A percentile compares a stretch with the other conserved stretches of the same genome.
Evolutionary conservation across 2,113 vertebrate genomes (phyloP).

Genomic region (Albula goreensis): DNA sequence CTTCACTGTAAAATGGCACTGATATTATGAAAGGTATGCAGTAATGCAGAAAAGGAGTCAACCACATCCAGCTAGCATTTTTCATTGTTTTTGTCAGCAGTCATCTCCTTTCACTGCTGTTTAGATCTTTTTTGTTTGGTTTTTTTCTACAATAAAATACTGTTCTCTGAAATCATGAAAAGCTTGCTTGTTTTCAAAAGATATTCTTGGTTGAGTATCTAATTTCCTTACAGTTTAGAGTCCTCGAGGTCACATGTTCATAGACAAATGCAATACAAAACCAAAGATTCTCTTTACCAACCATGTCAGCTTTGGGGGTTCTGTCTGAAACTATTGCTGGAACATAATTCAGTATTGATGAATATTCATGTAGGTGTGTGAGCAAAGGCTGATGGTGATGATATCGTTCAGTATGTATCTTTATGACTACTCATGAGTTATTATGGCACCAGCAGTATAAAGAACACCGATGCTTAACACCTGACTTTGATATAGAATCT

Average conservation of each 20-base stretch:
- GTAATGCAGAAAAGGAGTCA: constrained; percentile 12
- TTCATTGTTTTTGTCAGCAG: constrained; percentile 13
- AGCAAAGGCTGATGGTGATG: no score
- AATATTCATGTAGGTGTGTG: no score
- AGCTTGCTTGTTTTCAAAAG: not conserved
- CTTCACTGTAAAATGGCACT: constrained; percentile 13
- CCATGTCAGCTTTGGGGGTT: no score
- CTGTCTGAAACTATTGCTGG: no score
- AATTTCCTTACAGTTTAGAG: not conserved
- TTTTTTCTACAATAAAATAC: constrained; percentile 40
- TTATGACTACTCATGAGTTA: no score
- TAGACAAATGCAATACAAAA: not conserved
- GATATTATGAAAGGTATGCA: constrained; percentile 26
- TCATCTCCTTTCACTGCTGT: constrained; percentile 12
- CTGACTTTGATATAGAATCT: not conserved
- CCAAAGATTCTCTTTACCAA: not conserved
- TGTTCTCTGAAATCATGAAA: constrained; percentile 23
- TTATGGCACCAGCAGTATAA: no score
- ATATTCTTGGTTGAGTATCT: not conserved
- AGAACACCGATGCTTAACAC: not conserved
- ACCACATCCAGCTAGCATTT: not conserved
- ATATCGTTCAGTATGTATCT: no score
- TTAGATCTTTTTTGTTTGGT: not conserved
- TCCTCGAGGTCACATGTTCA: not conserved
- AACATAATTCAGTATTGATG: no score